These are phyloP conservation scores for Helogale parvula DNA, from an alignment of 2,113 vertebrate genomes.

Conservation along the genomic window DNA sequence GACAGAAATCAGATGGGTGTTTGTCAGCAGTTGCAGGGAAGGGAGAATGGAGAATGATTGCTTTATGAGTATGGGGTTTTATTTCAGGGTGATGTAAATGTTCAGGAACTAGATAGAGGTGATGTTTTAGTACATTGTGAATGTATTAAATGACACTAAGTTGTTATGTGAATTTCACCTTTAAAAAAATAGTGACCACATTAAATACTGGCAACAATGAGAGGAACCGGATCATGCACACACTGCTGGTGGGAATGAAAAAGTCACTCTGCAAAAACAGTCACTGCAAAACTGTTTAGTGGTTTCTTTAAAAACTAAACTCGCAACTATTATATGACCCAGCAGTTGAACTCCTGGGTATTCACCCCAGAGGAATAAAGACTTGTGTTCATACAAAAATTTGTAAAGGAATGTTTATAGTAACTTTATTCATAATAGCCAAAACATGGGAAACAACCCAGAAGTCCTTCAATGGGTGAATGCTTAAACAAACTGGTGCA, in stretches of 20 bases:
- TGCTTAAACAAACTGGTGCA: not conserved
- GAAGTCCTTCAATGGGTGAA: not conserved
- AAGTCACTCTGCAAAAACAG: not conserved
- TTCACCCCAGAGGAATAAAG: slow-evolving; percentile 5
- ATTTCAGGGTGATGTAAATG: not conserved
- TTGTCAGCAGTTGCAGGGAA: not conserved
- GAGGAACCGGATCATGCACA: not conserved
- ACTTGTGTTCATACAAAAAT: not conserved
- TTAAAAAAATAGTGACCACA: not conserved
- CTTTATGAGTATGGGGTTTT: not conserved
- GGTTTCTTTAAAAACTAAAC: not conserved
- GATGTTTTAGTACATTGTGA: not conserved
- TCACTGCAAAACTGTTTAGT: not conserved
- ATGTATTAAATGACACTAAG: not conserved
- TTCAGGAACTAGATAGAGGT: not conserved
- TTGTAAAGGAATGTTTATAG: not conserved
- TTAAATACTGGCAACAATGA: not conserved
- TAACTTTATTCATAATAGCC: not conserved
- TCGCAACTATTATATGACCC: not conserved
- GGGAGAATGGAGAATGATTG: not conserved
- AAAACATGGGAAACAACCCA: not conserved
- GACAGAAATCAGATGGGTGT: not conserved
- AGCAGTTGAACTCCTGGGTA: not conserved
- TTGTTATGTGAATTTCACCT: not conserved
- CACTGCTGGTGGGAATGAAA: not conserved